A percentile compares a stretch with the other conserved stretches of the same genome.
phyloP scores from a whole-genome alignment of 2,888 invertebrate species.

The Portevinia maculata region DNA sequence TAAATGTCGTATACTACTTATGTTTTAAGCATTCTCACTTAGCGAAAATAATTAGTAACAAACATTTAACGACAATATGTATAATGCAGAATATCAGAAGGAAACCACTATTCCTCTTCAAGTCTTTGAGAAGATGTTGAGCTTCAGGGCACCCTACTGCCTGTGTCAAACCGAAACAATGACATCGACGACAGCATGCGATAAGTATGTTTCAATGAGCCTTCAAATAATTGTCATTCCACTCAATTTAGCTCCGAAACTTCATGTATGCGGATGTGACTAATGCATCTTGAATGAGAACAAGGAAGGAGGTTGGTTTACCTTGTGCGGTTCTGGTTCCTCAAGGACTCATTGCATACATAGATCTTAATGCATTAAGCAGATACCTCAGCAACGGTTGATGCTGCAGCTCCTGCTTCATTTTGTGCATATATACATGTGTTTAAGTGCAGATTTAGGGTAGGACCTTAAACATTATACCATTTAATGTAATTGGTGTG shows the following conservation, averaged over 20 bases:
- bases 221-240: conserved; percentile 75
- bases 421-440: not conserved
- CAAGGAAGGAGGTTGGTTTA: conserved; percentile 65
- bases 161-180: conserved; percentile 39
- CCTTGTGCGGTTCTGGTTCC: conserved; percentile 62
- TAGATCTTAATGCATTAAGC: conserved; percentile 51
- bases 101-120: conserved; percentile 21
- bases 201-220: conserved; percentile 74
- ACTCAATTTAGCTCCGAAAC: conserved; percentile 72
- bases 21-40: conserved; percentile 12
- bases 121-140: conserved; percentile 7
- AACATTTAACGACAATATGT: not conserved
- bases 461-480: conserved; percentile 53
- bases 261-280: conserved; percentile 69
- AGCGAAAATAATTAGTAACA: conserved; percentile 30
- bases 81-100: conserved; percentile 17
- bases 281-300: conserved; percentile 71
- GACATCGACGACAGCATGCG: conserved; percentile 54
- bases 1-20: conserved; percentile 2
- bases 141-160: conserved; percentile 6
- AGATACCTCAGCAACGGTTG: conserved; percentile 35
- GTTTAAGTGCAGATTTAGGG: not conserved
- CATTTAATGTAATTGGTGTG: conserved; percentile 70
- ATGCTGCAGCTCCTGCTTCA: not conserved
- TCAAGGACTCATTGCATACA: conserved; percentile 50